Conservation (phyloP, 2,113 vertebrate genomes). For the Aleadryas rufinucha region DNA sequence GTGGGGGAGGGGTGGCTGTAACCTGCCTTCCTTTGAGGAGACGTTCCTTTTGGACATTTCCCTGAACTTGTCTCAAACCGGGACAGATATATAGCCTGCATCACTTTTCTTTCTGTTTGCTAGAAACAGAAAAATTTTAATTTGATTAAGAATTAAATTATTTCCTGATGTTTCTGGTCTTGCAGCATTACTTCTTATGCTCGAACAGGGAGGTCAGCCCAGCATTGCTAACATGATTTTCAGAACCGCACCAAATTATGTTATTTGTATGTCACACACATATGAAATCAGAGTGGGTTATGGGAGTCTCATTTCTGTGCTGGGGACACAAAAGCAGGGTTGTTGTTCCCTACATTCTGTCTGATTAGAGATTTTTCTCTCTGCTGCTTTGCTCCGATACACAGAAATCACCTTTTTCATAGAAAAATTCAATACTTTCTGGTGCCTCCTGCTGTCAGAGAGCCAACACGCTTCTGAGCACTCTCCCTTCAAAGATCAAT, state of each 20-base stretch:
- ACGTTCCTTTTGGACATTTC: too few species aligned
- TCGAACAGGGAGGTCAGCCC: not conserved
- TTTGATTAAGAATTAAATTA: not conserved
- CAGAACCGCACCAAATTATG: not conserved
- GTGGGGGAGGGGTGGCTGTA: too few species aligned
- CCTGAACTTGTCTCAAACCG: too few species aligned
- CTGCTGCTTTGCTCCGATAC: not conserved
- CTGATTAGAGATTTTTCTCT: conserved; percentile 13
- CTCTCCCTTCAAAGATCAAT: conserved; percentile 47
- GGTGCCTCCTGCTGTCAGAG: conserved; percentile 38
- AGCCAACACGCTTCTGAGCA: conserved; percentile 13
- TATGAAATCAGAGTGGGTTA: not conserved
- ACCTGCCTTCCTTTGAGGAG: too few species aligned
- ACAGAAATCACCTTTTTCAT: conserved; percentile 25
- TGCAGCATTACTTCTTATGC: not conserved
- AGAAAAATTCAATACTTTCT: conserved; percentile 41
- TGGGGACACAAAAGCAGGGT: not conserved
- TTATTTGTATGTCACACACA: not conserved
- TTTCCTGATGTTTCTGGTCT: not conserved
- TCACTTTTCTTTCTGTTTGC: not conserved
- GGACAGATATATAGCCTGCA: not conserved
- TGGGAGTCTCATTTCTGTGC: not conserved
- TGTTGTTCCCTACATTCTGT: not conserved
- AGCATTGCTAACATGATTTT: not conserved
- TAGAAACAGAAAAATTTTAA: not conserved